Evolutionary conservation across 2,888 invertebrate species (phyloP).

Genomic region (Agrilus mali): DNA sequence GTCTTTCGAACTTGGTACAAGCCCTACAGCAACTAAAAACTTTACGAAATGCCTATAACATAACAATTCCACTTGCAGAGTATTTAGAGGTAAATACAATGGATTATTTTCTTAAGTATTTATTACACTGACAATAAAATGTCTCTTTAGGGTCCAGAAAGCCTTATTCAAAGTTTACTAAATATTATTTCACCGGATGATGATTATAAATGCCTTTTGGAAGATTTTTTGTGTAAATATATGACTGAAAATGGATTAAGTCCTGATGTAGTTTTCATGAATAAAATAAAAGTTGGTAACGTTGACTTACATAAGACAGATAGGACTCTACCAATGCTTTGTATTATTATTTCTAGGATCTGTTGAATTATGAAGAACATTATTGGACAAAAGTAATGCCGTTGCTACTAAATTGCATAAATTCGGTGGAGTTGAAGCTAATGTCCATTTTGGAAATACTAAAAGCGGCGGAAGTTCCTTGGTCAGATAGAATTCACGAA

Average conservation of each 20-base stretch:
- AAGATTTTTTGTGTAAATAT: conserved; percentile 30
- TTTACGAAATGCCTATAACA: conserved; percentile 18
- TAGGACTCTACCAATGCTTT: conserved; percentile 5
- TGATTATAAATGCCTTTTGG: conserved; percentile 25
- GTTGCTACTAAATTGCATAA: conserved; percentile 21
- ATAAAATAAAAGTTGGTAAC: conserved; percentile 30
- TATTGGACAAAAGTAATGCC: conserved; percentile 20
- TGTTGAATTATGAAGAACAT: conserved; percentile 19
- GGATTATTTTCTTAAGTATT: neutral
- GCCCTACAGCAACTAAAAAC: conserved; percentile 14
- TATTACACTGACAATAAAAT: conserved; percentile 2
- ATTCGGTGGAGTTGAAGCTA: conserved; percentile 19
- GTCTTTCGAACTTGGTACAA: conserved; percentile 5
- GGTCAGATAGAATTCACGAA: conserved; percentile 20
- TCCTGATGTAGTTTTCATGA: conserved; percentile 31
- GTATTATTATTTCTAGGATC: conserved; percentile 13
- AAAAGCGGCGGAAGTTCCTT: conserved; percentile 22
- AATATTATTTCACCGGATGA: conserved; percentile 18
- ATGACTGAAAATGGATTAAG: conserved; percentile 32
- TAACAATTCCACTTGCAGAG: conserved; percentile 19
- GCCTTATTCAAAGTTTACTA: conserved; percentile 19
- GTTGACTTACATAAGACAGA: conserved; percentile 13
- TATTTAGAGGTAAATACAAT: conserved; percentile 20
- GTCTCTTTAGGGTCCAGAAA: conserved; percentile 18
- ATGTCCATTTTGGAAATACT: conserved; percentile 19